Base-by-base conservation (phyloP, 2,888 invertebrate genomes). In the Odontothrips loti region DNA sequence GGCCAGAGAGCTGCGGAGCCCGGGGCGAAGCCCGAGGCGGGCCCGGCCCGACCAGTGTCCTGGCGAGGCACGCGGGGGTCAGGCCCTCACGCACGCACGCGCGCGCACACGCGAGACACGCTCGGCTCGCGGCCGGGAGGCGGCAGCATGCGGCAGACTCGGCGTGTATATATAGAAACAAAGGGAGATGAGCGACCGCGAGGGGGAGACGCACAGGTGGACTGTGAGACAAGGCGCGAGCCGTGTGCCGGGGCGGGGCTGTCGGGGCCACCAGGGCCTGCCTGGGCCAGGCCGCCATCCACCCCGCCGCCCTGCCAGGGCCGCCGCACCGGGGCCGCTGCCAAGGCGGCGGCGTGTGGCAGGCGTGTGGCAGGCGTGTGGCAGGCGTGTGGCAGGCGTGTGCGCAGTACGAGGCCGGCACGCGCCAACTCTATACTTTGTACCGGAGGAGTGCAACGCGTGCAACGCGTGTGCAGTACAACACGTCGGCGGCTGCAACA, bases 121-220 rank as follows among this genome's bases (percentile, higher is more conserved):
- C 34, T 2, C 34, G 34, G 3, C 3, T 43, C 34, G 34, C 34
- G 58, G 12, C 58, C 58, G 58, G 12, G 15, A 20, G 58, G 58
- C 58, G 17, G 68, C n/a, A 9, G 51, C 20, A 51, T n/a, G n/a
- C n/a, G n/a, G 34, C 34, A 6, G 34, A 23, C 68, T 23, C 23
- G 68, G 68, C 63, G 68, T 75, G 68, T 75, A 75, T 75, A 75
- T 75, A 75, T 75, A 75, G 68, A 75, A 75, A 75, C 68, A 75
- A 75, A 75, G 68, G 68, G 27, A 75, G 68, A 75, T 75, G 68
- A 12, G 68, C 11, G 68, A 27, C 12, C 12, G 48, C 48, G 48
- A 27, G 27, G 27, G 68, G 68, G 27, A 12, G 68, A 6, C 68
- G 68, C 68, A 75, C 68, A 75, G 68, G 68, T 75, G 68, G 68